Percentiles rank a stretch among this genome's conserved stretches.
These are phyloP conservation scores for Hippolais icterina DNA, from an alignment of 2,113 vertebrate species.

Conservation along the genomic window DNA sequence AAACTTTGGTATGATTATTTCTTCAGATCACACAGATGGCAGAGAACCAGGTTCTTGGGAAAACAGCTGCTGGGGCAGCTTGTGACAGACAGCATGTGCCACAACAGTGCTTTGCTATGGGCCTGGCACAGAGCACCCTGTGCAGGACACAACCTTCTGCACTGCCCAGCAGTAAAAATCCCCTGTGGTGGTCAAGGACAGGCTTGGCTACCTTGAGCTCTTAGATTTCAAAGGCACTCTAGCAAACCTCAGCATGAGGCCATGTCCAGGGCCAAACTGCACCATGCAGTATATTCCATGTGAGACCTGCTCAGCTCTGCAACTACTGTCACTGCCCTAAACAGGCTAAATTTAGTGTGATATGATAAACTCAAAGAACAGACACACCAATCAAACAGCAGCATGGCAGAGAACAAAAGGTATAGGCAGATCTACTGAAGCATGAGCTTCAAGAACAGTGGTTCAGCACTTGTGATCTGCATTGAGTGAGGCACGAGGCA, in stretches of 20 bases:
- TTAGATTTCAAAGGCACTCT: background rate
- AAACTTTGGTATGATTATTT: background rate
- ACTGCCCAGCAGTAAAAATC: background rate
- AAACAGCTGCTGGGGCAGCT: background rate
- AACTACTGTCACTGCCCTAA: background rate
- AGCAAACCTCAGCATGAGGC: background rate
- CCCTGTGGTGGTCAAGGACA: background rate
- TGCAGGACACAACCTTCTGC: background rate
- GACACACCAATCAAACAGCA: background rate
- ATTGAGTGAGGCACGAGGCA: background rate
- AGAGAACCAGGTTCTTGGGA: background rate
- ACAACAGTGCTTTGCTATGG: background rate
- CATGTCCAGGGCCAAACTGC: background rate
- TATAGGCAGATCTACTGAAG: background rate
- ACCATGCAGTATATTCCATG: background rate
- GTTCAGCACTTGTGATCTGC: background rate
- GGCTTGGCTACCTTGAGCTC: background rate
- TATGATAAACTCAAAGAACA: background rate
- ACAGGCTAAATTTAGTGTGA: background rate
- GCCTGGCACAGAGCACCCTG: background rate
- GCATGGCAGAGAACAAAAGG: background rate
- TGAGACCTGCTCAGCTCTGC: background rate
- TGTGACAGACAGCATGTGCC: background rate
- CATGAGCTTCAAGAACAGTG: background rate
- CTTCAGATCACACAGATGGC: background rate